These are phyloP conservation scores for Leptinotarsa undecemlineata DNA, from an alignment of 1,140 invertebrate species.

Conservation along the genomic window DNA sequence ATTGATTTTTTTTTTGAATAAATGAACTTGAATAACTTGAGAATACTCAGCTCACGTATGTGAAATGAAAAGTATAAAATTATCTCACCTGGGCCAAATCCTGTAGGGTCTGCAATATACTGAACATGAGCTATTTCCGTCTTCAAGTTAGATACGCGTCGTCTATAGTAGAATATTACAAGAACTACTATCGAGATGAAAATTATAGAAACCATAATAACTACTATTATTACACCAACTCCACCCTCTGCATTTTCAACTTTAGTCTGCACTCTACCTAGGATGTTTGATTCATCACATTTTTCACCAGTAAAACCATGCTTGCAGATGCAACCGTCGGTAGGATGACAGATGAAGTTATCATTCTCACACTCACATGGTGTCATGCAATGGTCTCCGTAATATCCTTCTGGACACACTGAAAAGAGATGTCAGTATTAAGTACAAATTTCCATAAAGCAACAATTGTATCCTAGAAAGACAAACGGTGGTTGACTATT, in stretches of 20 bases:
- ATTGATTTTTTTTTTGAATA: too few relatives aligned
- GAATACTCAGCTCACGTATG: too few relatives aligned
- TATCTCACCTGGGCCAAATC: conserved; percentile 52
- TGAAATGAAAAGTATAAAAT: background rate
- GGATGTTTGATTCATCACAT: conserved; percentile 57
- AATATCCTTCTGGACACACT: conserved; percentile 90
- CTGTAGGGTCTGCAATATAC: conserved; percentile 78
- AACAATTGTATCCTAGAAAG: too few relatives aligned
- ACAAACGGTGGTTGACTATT: too few relatives aligned
- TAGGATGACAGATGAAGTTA: conserved; percentile 80
- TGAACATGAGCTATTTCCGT: conserved; percentile 85
- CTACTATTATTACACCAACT: conserved; percentile 59
- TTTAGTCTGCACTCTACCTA: conserved; percentile 26
- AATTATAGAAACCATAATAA: conserved; percentile 70
- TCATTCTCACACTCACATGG: conserved; percentile 76
- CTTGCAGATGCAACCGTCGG: conserved; percentile 78
- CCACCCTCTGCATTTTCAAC: conserved; percentile 26
- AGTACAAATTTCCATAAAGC: too few relatives aligned
- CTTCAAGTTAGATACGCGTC: conserved; percentile 78
- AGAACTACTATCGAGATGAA: conserved; percentile 64
- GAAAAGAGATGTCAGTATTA: conserved; percentile 43
- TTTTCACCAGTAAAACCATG: conserved; percentile 72
- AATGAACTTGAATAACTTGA: too few relatives aligned
- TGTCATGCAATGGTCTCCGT: conserved; percentile 84
- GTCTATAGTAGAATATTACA: conserved; percentile 76